A percentile compares a stretch with the other conserved stretches of the same genome.
phyloP scores from a whole-genome alignment of 2,888 invertebrate genomes.

The Metellina segmentata region DNA sequence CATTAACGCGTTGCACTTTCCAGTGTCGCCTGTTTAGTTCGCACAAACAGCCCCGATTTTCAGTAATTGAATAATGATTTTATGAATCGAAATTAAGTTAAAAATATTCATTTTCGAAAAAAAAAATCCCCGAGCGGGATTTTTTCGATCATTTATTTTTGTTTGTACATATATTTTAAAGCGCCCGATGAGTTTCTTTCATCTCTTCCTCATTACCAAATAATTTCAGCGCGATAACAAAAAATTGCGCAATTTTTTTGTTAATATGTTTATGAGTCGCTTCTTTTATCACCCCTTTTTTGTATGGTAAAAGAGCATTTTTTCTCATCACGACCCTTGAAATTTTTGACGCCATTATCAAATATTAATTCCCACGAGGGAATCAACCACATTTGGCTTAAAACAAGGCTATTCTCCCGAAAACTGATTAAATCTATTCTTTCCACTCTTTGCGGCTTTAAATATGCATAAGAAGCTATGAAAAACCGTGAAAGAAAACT shows the following conservation, averaged over 20 bases:
- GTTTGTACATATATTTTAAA: conserved; percentile 47
- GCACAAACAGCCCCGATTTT: background rate
- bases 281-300: conserved; percentile 33
- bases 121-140: background rate
- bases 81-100: background rate
- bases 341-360: conserved; percentile 74
- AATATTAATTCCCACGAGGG: conserved; percentile 65
- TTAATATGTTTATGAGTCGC: conserved; percentile 39
- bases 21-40: too few relatives aligned
- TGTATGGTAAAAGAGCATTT: conserved; percentile 44
- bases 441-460: conserved; percentile 67
- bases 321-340: conserved; percentile 53
- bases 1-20: too few relatives aligned
- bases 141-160: conserved; percentile 28
- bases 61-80: background rate
- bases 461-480: conserved; percentile 75
- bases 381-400: conserved; percentile 72
- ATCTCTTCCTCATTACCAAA: conserved; percentile 58
- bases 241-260: conserved; percentile 58
- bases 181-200: conserved; percentile 54
- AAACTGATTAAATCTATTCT: conserved; percentile 76
- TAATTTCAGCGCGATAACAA: conserved; percentile 69
- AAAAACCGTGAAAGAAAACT: conserved; percentile 57
- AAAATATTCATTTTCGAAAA: background rate
- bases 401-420: conserved; percentile 69